These are phyloP conservation scores for Choristoneura fumiferana DNA, from an alignment of 1,140 invertebrate species.

Conservation along the genomic window DNA sequence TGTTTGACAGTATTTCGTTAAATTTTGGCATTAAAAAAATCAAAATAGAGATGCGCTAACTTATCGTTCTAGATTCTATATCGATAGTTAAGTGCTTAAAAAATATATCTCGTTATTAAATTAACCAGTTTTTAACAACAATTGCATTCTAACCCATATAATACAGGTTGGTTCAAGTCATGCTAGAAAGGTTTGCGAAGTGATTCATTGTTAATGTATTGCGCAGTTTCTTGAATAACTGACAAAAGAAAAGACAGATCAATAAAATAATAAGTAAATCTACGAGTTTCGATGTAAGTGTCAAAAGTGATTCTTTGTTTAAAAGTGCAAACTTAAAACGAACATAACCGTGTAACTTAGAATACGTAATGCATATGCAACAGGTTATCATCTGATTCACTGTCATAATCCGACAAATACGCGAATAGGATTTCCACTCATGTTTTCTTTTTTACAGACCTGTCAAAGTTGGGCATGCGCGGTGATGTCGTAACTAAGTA, in stretches of 20 bases:
- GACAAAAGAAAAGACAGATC: conserved; percentile 1
- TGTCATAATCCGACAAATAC: conserved; percentile 69
- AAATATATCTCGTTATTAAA: not conserved
- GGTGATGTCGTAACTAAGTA: conserved; percentile 28
- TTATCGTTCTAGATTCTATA: not conserved
- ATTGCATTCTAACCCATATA: too few species aligned
- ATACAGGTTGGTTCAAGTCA: not conserved
- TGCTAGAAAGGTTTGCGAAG: conserved; percentile 2
- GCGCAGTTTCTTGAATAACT: conserved; percentile 12
- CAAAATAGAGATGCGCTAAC: not conserved
- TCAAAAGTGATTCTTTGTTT: not conserved
- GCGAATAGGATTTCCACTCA: conserved; percentile 64
- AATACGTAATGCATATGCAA: conserved; percentile 67
- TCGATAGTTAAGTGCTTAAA: not conserved
- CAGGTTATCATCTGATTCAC: conserved; percentile 58
- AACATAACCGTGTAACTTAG: conserved; percentile 32
- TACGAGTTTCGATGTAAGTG: conserved; percentile 5
- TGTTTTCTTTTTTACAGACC: conserved; percentile 60
- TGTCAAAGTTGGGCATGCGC: conserved; percentile 58
- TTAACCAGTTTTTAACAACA: not conserved
- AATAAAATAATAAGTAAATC: conserved; percentile 17
- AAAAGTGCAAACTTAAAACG: too few species aligned
- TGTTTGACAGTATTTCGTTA: too few species aligned
- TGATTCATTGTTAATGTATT: conserved; percentile 13
- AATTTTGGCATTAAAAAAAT: not conserved